These are phyloP conservation scores for Zophobas morio DNA, from an alignment of 1,140 invertebrate species.

Conservation along the genomic window DNA sequence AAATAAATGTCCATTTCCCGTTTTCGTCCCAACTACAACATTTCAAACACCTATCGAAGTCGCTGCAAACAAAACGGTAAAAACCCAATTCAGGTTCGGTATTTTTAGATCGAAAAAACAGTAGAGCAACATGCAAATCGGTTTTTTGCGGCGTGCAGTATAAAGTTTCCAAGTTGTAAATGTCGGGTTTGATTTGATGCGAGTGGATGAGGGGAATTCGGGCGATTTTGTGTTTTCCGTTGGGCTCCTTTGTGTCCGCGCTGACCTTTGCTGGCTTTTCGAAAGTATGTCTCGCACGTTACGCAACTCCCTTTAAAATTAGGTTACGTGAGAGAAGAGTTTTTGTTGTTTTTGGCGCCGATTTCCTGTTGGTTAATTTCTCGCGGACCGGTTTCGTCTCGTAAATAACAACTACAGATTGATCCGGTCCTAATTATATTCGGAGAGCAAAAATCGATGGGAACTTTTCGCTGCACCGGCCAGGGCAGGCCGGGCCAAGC, in stretches of 20 bases:
- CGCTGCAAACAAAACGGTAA: too few species aligned
- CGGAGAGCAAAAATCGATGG: conserved; percentile 33
- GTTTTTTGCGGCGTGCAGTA: too few species aligned
- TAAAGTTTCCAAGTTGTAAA: too few species aligned
- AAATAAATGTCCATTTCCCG: too few species aligned
- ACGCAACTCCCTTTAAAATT: conserved; percentile 45
- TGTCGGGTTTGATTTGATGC: too few species aligned
- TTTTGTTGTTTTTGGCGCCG: conserved; percentile 49
- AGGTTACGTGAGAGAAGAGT: conserved; percentile 49
- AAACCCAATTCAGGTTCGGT: too few species aligned
- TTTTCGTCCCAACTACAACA: too few species aligned
- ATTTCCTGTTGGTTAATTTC: conserved; percentile 51
- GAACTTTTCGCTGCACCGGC: not conserved
- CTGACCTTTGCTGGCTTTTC: conserved; percentile 2
- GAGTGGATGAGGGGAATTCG: too few species aligned
- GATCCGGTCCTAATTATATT: conserved; percentile 38
- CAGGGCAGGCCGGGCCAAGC: not conserved
- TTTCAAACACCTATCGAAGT: too few species aligned
- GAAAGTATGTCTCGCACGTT: conserved; percentile 21
- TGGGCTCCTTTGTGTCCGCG: not conserved
- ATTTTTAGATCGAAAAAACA: too few species aligned
- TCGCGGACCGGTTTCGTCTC: conserved; percentile 37
- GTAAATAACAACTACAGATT: conserved; percentile 16
- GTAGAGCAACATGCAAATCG: too few species aligned
- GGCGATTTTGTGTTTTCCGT: not conserved